Percentiles rank a stretch among this genome's conserved stretches.
Conservation (phyloP, 2,888 invertebrate species). For the Athrips mouffetella region DNA sequence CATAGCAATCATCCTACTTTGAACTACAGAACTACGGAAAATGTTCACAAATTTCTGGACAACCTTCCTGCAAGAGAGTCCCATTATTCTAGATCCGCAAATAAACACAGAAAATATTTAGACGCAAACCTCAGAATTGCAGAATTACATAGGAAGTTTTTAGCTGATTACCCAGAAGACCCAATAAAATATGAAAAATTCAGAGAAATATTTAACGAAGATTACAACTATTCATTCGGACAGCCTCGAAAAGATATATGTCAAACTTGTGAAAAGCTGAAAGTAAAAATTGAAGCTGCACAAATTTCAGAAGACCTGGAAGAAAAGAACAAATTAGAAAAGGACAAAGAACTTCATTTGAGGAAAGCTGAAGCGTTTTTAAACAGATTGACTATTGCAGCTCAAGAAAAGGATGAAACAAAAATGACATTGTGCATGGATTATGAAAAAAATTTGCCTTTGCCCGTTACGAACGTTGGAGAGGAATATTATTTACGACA, state of each 20-base stretch:
- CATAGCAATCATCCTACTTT: conserved; percentile 5
- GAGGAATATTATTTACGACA: conserved; percentile 7
- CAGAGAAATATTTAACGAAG: not conserved
- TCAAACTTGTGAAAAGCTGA: conserved; percentile 3
- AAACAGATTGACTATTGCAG: not conserved
- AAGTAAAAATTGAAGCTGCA: conserved; percentile 6
- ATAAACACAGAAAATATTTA: conserved; percentile 9
- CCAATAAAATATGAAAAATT: conserved; percentile 7
- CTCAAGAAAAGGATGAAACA: not conserved
- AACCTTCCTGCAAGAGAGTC: conserved; percentile 8
- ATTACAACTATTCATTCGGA: not conserved
- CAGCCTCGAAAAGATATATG: conserved; percentile 5
- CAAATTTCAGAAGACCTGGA: not conserved
- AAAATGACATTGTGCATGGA: conserved; percentile 2
- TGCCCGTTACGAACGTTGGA: not conserved
- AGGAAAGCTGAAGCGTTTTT: conserved; percentile 1
- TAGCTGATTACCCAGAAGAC: not conserved
- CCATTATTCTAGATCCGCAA: conserved; percentile 9
- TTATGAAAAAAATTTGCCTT: conserved; percentile 1
- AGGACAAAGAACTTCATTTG: conserved; percentile 2
- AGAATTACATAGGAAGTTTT: not conserved
- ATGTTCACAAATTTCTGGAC: not conserved
- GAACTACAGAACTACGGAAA: not conserved
- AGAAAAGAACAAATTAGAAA: conserved; percentile 1
- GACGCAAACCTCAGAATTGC: conserved; percentile 1